Percentiles rank a stretch among this genome's conserved stretches.
phyloP scores from a whole-genome alignment of 2,888 invertebrate species.

The Drosophila nr. medialis region DNA sequence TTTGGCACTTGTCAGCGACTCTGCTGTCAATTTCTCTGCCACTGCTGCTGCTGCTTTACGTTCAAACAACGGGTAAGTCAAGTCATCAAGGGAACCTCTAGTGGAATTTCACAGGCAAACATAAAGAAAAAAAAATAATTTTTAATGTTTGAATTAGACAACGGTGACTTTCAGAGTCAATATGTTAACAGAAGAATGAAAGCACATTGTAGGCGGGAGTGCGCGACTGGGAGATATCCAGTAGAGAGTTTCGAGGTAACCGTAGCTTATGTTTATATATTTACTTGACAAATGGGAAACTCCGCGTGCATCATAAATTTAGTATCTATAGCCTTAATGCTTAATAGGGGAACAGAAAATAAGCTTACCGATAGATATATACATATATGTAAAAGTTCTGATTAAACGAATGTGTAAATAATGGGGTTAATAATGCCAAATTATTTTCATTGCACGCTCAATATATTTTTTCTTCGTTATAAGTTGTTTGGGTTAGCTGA shows the following conservation, averaged over 20 bases:
- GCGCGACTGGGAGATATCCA: neutral
- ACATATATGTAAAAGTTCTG: neutral
- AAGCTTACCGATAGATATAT: neutral
- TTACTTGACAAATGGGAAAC: neutral
- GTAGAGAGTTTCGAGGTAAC: neutral
- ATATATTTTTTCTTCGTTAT: neutral
- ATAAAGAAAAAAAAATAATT: constrained; percentile 20
- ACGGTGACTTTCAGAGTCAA: constrained; percentile 30
- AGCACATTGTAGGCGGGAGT: neutral
- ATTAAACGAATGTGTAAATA: neutral
- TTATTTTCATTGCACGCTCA: neutral
- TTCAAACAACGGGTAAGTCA: constrained; percentile 64
- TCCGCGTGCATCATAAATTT: neutral
- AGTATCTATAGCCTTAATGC: neutral
- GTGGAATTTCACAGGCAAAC: constrained; percentile 56
- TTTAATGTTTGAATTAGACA: constrained; percentile 40
- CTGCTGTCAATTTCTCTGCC: constrained; percentile 55
- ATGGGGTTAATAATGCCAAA: neutral
- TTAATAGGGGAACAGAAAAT: neutral
- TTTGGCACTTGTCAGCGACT: constrained; percentile 61
- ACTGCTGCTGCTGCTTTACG: constrained; percentile 33
- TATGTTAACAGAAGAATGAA: constrained; percentile 5
- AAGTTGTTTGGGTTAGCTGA: constrained; percentile 1
- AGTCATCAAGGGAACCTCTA: constrained; percentile 24
- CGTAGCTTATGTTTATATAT: neutral